Evolutionary conservation across 2,888 invertebrate genomes (phyloP).

Genomic region (Volucella bombylans): DNA sequence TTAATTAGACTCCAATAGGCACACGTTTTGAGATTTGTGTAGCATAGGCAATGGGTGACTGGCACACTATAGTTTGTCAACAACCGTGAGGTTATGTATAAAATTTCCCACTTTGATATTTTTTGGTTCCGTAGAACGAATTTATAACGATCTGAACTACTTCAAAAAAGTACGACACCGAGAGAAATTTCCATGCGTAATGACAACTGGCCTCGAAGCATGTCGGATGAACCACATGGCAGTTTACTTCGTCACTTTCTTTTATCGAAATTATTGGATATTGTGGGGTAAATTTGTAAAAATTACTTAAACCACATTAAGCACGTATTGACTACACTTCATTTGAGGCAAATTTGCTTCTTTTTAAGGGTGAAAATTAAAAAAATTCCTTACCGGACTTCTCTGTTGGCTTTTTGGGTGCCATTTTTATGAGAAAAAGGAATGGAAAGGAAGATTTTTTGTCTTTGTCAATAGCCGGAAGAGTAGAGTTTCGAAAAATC

Average conservation of each 20-base stretch:
- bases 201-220: constrained; percentile 18
- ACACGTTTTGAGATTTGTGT: background rate
- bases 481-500: constrained; percentile 75
- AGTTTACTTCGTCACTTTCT: constrained; percentile 41
- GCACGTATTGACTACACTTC: constrained; percentile 38
- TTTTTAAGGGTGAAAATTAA: constrained; percentile 73
- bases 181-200: background rate
- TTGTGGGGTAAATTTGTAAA: background rate
- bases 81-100: constrained; percentile 55
- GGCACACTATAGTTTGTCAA: constrained; percentile 51
- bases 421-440: constrained; percentile 87
- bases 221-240: constrained; percentile 76
- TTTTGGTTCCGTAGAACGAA: background rate
- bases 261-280: background rate
- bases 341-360: constrained; percentile 33
- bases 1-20: background rate
- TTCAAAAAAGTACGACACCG: background rate
- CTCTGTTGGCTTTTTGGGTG: constrained; percentile 93
- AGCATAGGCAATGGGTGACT: background rate
- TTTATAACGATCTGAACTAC: background rate
- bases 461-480: constrained; percentile 77
- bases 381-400: constrained; percentile 88
- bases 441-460: constrained; percentile 80
- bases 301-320: constrained; percentile 36
- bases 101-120: background rate